Base-by-base conservation (phyloP, 1,140 invertebrate species). In the Goniozus legneri region DNA sequence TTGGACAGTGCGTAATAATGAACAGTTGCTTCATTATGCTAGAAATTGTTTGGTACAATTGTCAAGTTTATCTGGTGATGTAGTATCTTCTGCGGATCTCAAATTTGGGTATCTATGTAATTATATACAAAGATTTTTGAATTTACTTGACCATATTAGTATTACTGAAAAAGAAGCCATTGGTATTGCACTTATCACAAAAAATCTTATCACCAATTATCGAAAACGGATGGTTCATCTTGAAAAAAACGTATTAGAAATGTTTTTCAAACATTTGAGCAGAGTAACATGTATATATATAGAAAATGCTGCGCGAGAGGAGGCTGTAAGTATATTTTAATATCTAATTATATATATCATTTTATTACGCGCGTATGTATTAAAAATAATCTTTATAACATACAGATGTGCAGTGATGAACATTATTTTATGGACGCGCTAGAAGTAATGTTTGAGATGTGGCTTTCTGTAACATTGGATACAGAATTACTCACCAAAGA, bases 41-140 rank as follows among this genome's bases (percentile, higher is more conserved):
- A 67, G 92, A 14, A 86, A 81, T 44, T 92, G 91, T 74, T 75
- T 95, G 16, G 83, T 88, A 8, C 91, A 94, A 65, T 75, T 95
- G 24, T 82, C 86, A 0, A 79, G 73, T 56, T 69, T 95, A n/a
- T 6, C 4, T 27, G 89, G 89, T 3, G 62, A 73, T 8, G 77
- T 91, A 7, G 70, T 90, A 30, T 69, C 73, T 12, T 77, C 77
- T 35, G 77, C 79, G 38, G 80, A 84, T 55, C 69, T 77, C 2
- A 79, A 81, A 51, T 60, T 82, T n/a, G 77, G 85, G 48, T 93
- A 91, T 69, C 71, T 91, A 6, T 78, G 80, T 36, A 80, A 79
- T 57, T 91, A 87, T 64, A 73, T 91, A 16, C 79, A 83, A 53
- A 80, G 80, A 56, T 87, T 88, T 58, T 66, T 88, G 31, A 83